Conservation (phyloP, 2,888 invertebrate species). For the Trissoscelio sp. region DNA sequence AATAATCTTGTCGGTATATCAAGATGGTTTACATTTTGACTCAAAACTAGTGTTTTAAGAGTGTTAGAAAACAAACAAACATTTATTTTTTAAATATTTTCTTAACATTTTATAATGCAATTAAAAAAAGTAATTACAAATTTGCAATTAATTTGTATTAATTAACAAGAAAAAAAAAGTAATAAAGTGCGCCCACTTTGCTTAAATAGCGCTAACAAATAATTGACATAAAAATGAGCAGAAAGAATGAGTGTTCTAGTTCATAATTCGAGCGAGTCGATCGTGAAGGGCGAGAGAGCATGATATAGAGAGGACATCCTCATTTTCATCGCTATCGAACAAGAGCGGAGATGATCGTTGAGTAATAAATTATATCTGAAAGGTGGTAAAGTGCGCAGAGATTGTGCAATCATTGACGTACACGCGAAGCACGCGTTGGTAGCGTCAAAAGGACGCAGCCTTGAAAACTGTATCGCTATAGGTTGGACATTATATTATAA, state of each 20-base stretch:
- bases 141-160: too few relatives aligned
- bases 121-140: too few relatives aligned
- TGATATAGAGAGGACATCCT: constrained; percentile 80
- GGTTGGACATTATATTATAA: background rate
- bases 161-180: too few relatives aligned
- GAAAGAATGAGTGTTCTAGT: constrained; percentile 47
- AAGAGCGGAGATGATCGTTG: constrained; percentile 81
- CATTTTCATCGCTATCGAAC: constrained; percentile 77
- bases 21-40: too few relatives aligned
- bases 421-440: constrained; percentile 35
- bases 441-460: constrained; percentile 48
- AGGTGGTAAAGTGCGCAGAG: constrained; percentile 76
- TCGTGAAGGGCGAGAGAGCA: constrained; percentile 58
- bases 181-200: background rate
- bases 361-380: constrained; percentile 81
- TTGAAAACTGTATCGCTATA: constrained; percentile 32
- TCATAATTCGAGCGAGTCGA: constrained; percentile 63
- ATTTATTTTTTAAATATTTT: too few relatives aligned
- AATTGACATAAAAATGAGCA: constrained; percentile 50
- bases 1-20: too few relatives aligned
- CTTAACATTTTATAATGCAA: too few relatives aligned
- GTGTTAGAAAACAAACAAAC: too few relatives aligned
- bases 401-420: constrained; percentile 75
- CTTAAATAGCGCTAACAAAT: constrained; percentile 24
- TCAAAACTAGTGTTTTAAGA: too few relatives aligned